phyloP scores from a whole-genome alignment of 1,140 invertebrate genomes.

The Aleiodes sp. region DNA sequence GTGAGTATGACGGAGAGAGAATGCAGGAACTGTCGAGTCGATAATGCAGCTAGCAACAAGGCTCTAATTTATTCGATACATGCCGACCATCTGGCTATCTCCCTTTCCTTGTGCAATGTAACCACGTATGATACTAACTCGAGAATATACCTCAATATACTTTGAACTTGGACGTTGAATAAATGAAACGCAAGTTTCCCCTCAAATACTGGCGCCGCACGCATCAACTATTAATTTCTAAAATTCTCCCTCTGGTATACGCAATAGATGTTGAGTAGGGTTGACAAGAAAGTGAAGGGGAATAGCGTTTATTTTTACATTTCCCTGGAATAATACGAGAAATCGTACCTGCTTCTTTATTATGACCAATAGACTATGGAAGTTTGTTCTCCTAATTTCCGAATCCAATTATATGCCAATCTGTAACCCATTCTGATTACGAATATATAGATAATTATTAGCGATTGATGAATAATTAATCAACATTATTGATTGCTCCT shows the following conservation, averaged over 20 bases:
- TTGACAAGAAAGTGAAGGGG: not conserved
- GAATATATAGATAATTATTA: no score
- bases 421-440: no score
- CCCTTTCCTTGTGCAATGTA: not conserved
- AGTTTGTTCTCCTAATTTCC: no score
- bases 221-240: constrained; percentile 10
- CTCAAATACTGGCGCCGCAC: constrained; percentile 26
- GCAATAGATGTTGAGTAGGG: not conserved
- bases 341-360: no score
- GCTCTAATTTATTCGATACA: constrained; percentile 31
- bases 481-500: no score
- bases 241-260: not conserved
- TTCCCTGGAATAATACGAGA: no score
- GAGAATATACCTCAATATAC: not conserved
- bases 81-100: constrained; percentile 14
- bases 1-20: no score
- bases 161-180: constrained; percentile 24
- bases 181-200: constrained; percentile 19
- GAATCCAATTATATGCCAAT: no score
- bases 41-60: constrained; percentile 35
- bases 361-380: no score
- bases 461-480: no score
- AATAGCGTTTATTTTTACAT: not conserved
- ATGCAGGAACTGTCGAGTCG: constrained; percentile 23
- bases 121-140: not conserved